Percentiles rank a stretch among this genome's conserved stretches.
Evolutionary conservation across 2,113 vertebrate species (phyloP).

Genomic region (Uria aalge): DNA sequence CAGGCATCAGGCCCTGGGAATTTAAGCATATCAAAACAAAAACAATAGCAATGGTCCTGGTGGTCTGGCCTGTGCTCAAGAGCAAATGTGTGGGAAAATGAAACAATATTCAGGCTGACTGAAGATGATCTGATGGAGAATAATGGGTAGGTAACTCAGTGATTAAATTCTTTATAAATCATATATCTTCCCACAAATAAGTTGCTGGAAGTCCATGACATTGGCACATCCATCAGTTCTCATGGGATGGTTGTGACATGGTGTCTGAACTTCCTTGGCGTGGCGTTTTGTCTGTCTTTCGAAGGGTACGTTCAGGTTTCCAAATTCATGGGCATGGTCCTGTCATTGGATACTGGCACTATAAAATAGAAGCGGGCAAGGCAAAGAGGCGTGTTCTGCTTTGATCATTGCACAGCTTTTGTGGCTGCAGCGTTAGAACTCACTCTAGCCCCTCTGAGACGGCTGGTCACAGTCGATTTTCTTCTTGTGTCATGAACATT

Average conservation of each 20-base stretch:
- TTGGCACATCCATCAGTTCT: neutral
- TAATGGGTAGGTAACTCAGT: neutral
- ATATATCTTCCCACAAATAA: neutral
- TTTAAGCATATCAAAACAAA: neutral
- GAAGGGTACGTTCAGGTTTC: neutral
- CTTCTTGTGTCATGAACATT: neutral
- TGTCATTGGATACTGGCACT: neutral
- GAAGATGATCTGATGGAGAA: neutral
- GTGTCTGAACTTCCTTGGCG: neutral
- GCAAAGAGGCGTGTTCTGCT: neutral
- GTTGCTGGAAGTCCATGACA: neutral
- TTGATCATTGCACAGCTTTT: neutral
- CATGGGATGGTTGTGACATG: neutral
- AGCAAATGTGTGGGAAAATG: neutral
- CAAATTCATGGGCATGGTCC: neutral
- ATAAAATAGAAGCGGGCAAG: neutral
- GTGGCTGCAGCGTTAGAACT: neutral
- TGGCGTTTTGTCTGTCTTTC: neutral
- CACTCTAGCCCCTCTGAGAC: neutral
- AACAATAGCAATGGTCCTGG: fast-evolving
- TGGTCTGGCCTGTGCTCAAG: neutral
- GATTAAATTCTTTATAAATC: neutral
- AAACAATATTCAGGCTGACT: neutral
- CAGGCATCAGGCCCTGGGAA: neutral
- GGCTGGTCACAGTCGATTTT: neutral